Evolutionary conservation across 2,113 vertebrate genomes (phyloP).

Genomic region (Corydoras sp.): DNA sequence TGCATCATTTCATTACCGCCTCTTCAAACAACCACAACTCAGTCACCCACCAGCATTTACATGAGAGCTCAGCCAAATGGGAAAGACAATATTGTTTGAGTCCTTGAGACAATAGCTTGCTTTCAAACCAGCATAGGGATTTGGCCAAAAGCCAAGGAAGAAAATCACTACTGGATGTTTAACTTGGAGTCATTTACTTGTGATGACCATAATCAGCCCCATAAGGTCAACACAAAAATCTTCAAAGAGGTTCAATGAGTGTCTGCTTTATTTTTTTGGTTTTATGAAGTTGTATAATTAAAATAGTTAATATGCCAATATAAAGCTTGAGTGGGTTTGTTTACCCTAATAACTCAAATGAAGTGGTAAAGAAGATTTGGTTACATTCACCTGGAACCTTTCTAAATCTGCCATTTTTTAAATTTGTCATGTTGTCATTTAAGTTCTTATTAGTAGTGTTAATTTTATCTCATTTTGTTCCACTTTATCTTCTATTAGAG

Average conservation of each 20-base stretch:
- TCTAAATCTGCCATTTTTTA: no score
- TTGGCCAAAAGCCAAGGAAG: neutral
- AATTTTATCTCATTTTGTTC: no score
- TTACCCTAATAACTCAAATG: neutral
- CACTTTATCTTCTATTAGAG: no score
- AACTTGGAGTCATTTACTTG: slow-evolving; percentile 1
- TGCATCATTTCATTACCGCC: slow-evolving; percentile 29
- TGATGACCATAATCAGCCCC: slow-evolving; percentile 29
- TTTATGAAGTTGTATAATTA: slow-evolving; percentile 19
- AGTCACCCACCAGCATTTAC: slow-evolving; percentile 27
- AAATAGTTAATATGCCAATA: slow-evolving; percentile 4
- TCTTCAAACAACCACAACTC: slow-evolving; percentile 22
- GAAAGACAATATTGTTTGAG: slow-evolving; percentile 46
- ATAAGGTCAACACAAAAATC: slow-evolving; percentile 16
- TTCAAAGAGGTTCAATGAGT: slow-evolving; percentile 33
- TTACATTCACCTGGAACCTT: no score
- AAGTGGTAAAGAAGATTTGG: no score
- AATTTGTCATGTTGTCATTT: no score
- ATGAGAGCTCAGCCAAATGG: slow-evolving; percentile 34
- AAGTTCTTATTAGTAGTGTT: no score
- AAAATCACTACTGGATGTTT: slow-evolving; percentile 17
- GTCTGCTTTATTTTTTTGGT: neutral
- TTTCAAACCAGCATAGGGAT: slow-evolving; percentile 15
- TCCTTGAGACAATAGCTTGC: slow-evolving; percentile 30
- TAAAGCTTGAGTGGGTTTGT: slow-evolving; percentile 26